Percentiles rank a stretch among this genome's conserved stretches.
Conservation (phyloP, 2,113 vertebrate species). For the Tenrec ecaudatus region DNA sequence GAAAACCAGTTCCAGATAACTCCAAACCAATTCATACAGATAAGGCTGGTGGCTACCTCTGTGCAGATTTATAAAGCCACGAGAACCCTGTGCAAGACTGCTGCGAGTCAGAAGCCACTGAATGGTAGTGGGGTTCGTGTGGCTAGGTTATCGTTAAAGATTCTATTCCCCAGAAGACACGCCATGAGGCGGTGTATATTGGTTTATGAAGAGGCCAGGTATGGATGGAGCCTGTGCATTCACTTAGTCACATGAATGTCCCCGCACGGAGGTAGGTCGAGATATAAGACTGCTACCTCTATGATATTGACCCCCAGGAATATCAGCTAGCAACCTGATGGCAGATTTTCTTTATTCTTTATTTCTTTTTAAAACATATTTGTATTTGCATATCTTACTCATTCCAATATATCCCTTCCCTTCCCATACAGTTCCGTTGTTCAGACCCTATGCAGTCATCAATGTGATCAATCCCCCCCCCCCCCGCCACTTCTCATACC, state of each 20-base stretch:
- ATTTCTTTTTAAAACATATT: too few relatives aligned
- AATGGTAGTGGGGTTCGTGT: too few relatives aligned
- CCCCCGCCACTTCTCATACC: too few relatives aligned
- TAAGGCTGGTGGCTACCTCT: too few relatives aligned
- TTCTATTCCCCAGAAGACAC: not conserved
- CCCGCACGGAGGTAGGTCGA: not conserved
- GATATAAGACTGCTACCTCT: not conserved
- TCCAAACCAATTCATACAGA: slow-evolving; percentile 8
- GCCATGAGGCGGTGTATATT: not conserved
- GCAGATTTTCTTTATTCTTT: too few relatives aligned
- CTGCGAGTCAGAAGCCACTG: too few relatives aligned
- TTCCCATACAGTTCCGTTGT: too few relatives aligned
- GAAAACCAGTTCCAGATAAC: slow-evolving; percentile 21
- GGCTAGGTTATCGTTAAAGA: not conserved
- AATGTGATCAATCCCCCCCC: too few relatives aligned
- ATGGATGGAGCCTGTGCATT: not conserved
- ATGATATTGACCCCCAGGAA: not conserved
- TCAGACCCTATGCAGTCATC: too few relatives aligned
- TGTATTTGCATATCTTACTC: too few relatives aligned
- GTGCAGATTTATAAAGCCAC: too few relatives aligned
- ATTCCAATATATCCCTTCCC: too few relatives aligned
- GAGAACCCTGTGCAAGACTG: not conserved
- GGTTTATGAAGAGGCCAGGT: not conserved
- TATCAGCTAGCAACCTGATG: not conserved
- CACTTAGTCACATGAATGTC: not conserved